phyloP scores from a whole-genome alignment of 2,113 vertebrate species.

The Nerophis ophidion region DNA sequence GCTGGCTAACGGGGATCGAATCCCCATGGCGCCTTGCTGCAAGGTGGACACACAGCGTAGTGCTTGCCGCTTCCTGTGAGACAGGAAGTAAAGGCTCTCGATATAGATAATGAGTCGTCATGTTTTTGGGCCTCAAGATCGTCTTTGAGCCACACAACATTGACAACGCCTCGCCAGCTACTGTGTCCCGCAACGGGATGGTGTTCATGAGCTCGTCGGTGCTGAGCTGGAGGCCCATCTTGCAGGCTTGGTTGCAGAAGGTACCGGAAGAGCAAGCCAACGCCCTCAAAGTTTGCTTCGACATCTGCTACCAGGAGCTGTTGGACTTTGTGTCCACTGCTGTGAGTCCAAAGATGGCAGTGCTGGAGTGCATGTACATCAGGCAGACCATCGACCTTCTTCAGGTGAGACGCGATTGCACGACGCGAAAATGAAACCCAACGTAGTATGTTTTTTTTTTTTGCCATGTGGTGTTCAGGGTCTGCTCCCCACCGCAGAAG shows the following conservation, averaged over 20 bases:
- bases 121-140: constrained; percentile 26
- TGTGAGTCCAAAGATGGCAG: constrained; percentile 76
- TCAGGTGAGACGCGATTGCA: constrained; percentile 58
- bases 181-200: constrained; percentile 88
- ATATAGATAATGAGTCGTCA: too few relatives aligned
- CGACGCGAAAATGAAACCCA: constrained; percentile 29
- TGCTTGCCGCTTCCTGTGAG: too few relatives aligned
- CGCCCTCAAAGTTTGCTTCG: constrained; percentile 68
- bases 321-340: constrained; percentile 76
- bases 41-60: constrained; percentile 61
- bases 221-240: constrained; percentile 77
- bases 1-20: constrained; percentile 65
- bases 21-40: constrained; percentile 86
- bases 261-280: constrained; percentile 64
- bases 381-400: constrained; percentile 81
- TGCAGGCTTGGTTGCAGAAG: constrained; percentile 80
- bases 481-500: constrained; percentile 68
- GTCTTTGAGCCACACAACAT: constrained; percentile 89
- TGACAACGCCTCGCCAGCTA: constrained; percentile 88
- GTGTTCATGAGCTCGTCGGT: constrained; percentile 90
- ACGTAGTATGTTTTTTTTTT: not conserved
- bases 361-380: constrained; percentile 80
- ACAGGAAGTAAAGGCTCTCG: too few relatives aligned
- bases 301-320: constrained; percentile 76
- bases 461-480: constrained; percentile 53